Evolutionary conservation across 64 coral and sea anemone species (phyloP).

Genomic region (Stichodactyla helianthus): DNA sequence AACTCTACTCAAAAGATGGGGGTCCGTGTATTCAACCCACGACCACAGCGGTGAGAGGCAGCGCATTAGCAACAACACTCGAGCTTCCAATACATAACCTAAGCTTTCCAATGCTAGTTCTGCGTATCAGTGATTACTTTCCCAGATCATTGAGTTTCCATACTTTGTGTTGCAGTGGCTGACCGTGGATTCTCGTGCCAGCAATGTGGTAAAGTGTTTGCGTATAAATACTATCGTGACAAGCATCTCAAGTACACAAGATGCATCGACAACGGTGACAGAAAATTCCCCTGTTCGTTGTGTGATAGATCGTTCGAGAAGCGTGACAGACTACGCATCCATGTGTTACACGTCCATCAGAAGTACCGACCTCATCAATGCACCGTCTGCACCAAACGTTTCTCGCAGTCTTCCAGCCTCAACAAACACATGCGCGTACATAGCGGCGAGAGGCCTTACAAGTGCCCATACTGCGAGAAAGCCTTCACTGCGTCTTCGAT

Average conservation of each 20-base stretch:
- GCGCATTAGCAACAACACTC: no score
- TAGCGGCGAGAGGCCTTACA: conserved; percentile 80
- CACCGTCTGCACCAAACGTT: conserved; percentile 65
- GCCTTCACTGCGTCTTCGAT: conserved; percentile 87
- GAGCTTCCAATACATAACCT: no score
- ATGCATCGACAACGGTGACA: conserved; percentile 76
- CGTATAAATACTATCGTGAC: conserved; percentile 90
- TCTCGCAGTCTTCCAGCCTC: conserved; percentile 87
- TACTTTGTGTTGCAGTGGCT: not conserved
- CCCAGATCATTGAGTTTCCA: not conserved
- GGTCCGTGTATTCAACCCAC: no score
- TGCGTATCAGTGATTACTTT: not conserved
- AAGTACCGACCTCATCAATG: conserved; percentile 86
- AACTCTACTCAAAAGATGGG: no score
- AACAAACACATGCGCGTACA: conserved; percentile 97
- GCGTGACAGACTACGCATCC: conserved; percentile 84
- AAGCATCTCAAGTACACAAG: conserved; percentile 88
- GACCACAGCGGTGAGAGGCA: not conserved
- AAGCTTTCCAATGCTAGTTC: no score
- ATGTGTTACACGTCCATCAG: conserved; percentile 80
- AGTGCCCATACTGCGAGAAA: conserved; percentile 81
- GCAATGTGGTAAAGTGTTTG: conserved; percentile 81
- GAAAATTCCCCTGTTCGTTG: conserved; percentile 74
- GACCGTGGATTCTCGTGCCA: conserved; percentile 61
- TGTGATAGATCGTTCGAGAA: conserved; percentile 91